Conservation (phyloP, 2,797 vertebrate species). For the Pyrocephalus nanus region DNA sequence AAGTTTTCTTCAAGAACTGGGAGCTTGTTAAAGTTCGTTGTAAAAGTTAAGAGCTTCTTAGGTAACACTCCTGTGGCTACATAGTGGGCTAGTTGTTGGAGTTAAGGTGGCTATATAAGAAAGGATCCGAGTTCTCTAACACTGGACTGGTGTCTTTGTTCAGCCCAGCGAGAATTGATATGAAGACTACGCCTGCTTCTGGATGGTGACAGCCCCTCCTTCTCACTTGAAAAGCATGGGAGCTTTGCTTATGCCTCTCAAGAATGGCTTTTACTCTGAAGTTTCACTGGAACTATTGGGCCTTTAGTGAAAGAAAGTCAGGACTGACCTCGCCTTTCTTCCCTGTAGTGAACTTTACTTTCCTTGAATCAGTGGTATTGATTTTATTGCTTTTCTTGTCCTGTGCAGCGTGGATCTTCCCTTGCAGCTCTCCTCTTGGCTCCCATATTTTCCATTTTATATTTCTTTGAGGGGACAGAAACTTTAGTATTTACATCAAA, state of each 20-base stretch:
- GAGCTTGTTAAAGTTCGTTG: neutral
- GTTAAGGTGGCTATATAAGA: neutral
- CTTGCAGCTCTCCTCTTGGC: neutral
- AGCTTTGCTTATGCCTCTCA: neutral
- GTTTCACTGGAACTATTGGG: neutral
- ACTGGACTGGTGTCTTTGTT: neutral
- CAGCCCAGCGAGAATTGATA: neutral
- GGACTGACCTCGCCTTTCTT: neutral
- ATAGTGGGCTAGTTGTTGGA: neutral
- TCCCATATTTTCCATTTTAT: neutral
- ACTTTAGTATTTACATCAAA: neutral
- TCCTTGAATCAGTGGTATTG: neutral
- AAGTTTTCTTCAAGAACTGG: neutral
- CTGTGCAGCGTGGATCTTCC: neutral
- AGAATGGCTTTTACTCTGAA: neutral
- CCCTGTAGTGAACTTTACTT: neutral
- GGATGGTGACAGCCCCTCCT: neutral
- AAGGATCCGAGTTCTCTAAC: neutral
- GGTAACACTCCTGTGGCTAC: neutral
- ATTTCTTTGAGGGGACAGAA: neutral
- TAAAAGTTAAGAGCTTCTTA: neutral
- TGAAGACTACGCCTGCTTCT: neutral
- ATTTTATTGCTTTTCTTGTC: neutral
- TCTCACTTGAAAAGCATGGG: neutral
- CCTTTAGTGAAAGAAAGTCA: neutral